Evolutionary conservation across 2,797 vertebrate species (phyloP).

Genomic region (Lepus townsendii): DNA sequence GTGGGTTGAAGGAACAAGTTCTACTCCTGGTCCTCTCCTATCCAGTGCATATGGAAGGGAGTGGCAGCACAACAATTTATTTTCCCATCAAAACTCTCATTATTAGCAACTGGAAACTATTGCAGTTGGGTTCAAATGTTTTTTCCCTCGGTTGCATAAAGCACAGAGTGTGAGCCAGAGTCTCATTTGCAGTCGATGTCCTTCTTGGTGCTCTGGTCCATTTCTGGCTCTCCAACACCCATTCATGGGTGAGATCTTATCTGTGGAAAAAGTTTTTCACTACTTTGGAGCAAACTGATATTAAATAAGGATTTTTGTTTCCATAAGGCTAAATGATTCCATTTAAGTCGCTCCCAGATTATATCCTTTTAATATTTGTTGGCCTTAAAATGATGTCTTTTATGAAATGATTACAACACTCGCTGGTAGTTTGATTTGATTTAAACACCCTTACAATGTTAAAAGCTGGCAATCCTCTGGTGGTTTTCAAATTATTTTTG

Average conservation of each 20-base stretch:
- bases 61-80: conserved; percentile 68
- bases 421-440: conserved; percentile 55
- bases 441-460: conserved; percentile 61
- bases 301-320: conserved; percentile 53
- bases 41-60: conserved; percentile 47
- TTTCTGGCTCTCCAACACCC: conserved; percentile 48
- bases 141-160: conserved; percentile 71
- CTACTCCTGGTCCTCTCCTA: neutral
- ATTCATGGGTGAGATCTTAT: conserved; percentile 62
- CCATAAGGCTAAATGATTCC: conserved; percentile 53
- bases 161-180: conserved; percentile 51
- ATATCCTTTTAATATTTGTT: conserved; percentile 65
- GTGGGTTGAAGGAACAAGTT: conserved; percentile 61
- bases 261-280: conserved; percentile 57
- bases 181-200: conserved; percentile 42
- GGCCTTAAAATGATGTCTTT: conserved; percentile 61
- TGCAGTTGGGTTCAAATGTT: conserved; percentile 77
- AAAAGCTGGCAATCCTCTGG: conserved; percentile 63
- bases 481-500: conserved; percentile 75
- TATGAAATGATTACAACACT: conserved; percentile 55
- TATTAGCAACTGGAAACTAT: conserved; percentile 79
- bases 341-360: conserved; percentile 70
- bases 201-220: neutral
- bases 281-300: conserved; percentile 49
- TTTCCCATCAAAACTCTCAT: conserved; percentile 71